Evolutionary conservation across 2,888 invertebrate species (phyloP).

Genomic region (Machimus rusticus): DNA sequence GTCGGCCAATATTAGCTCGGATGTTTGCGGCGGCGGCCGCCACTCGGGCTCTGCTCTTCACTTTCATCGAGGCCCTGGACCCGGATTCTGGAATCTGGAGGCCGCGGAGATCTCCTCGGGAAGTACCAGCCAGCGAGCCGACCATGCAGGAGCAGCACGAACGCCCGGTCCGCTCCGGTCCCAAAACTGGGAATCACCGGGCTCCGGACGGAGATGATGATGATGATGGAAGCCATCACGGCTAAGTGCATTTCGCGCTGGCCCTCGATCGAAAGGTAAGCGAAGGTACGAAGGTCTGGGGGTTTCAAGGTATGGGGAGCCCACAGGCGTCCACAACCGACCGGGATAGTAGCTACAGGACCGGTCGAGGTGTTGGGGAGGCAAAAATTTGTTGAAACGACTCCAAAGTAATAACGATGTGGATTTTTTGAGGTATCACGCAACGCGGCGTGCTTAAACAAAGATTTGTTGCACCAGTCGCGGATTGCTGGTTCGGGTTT

Average conservation of each 20-base stretch:
- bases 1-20: slow-evolving; percentile 36
- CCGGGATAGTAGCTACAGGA: neutral
- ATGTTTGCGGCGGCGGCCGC: slow-evolving; percentile 16
- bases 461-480: slow-evolving; percentile 49
- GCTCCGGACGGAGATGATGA: neutral
- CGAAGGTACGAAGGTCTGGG: neutral
- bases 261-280: neutral
- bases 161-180: neutral
- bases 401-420: slow-evolving; percentile 52
- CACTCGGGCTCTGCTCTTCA: slow-evolving; percentile 17
- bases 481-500: neutral
- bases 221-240: slow-evolving; percentile 36
- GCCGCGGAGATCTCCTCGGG: neutral
- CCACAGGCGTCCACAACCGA: neutral
- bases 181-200: slow-evolving; percentile 5
- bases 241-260: neutral
- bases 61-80: neutral
- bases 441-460: slow-evolving; percentile 52
- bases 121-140: neutral
- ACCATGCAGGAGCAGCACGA: neutral
- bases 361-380: neutral
- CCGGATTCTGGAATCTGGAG: neutral
- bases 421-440: slow-evolving; percentile 52
- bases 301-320: neutral
- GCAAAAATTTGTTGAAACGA: slow-evolving; percentile 43